Evolutionary conservation across 2,888 invertebrate species (phyloP).

Genomic region (Pollenia amentaria): DNA sequence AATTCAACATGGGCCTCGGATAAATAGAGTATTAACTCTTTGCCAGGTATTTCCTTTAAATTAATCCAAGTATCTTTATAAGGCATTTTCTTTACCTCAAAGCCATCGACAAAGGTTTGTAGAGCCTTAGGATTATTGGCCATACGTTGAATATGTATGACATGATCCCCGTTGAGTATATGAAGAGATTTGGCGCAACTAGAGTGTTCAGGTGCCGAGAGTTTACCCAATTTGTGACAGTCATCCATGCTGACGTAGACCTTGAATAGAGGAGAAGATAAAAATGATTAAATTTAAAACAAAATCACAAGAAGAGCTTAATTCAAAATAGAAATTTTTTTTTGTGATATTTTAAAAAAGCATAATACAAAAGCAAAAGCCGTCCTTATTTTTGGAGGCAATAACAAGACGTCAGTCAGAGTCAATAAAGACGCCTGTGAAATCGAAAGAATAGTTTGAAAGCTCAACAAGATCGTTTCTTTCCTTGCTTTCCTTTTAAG

Average conservation of each 20-base stretch:
- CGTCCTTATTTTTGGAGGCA: no score
- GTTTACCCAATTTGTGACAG: slow-evolving; percentile 86
- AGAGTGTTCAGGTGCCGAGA: slow-evolving; percentile 77
- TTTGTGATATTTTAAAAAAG: no score
- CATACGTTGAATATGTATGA: slow-evolving; percentile 86
- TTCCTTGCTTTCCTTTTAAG: no score
- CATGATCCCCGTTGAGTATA: slow-evolving; percentile 88
- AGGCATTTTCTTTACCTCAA: slow-evolving; percentile 84
- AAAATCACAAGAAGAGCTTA: no score
- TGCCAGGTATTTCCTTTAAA: slow-evolving; percentile 86
- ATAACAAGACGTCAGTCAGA: no score
- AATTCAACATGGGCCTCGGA: slow-evolving; percentile 91
- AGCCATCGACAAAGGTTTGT: slow-evolving; percentile 82
- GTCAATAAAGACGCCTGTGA: no score
- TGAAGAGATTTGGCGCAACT: slow-evolving; percentile 89
- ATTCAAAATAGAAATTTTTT: no score
- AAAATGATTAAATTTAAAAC: no score
- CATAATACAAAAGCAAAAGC: no score
- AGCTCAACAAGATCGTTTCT: no score
- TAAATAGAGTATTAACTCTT: slow-evolving; percentile 87
- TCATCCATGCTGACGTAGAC: slow-evolving; percentile 90
- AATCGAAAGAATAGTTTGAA: no score
- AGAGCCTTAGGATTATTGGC: slow-evolving; percentile 81
- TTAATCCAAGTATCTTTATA: slow-evolving; percentile 87
- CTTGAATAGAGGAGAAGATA: slow-evolving; percentile 82